Base-by-base conservation (phyloP, 2,888 invertebrate species). In the Gisinianus flammeolus region DNA sequence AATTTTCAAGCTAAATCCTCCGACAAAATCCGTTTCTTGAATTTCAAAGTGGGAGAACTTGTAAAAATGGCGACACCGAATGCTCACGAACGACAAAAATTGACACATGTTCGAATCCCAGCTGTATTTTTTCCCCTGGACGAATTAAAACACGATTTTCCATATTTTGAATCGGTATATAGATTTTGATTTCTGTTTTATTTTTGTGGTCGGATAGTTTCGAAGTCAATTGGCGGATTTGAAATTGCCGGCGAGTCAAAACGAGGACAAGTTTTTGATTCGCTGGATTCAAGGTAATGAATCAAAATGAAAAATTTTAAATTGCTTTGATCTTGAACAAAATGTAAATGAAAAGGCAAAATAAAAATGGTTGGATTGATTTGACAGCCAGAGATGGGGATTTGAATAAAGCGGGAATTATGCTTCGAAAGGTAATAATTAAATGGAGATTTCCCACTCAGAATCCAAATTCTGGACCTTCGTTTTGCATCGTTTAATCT, bases 251-350 rank as follows among this genome's bases (percentile, higher is more conserved):
- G 24, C 62, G 2, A 2, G 19, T n/a, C 24, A 26, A 24, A 0
- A 62, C 1, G 28, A 62, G 4, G 62, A 62, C 1, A 3, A 6
- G 1, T 62, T 62, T 26, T 28, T 62, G 2, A 26, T 62, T 24
- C 62, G 28, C 6, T 62, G 62, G 62, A 62, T 62, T 26, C 62
- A 28, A 26, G 62, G 62, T 62, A 26, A 58, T n/a, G 16, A n/a
- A n/a, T 62, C n/a, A 58, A 58, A 58, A 58, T 1, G 19, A 4
- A 56, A 35, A 12, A 35, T 5, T 8, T 5, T 35, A 35, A 5
- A 35, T 12, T 8, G 35, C 19, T 44, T 44, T 16, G 12, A 4
- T 26, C 24, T 28, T 6, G 16, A 0, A 8, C 4, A 26, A 8
- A 2, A 58, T 58, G 24, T 62, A 28, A 24, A 0, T 26, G 16